phyloP scores from a whole-genome alignment of 2,797 vertebrate species.

The Diplodus puntazzo region DNA sequence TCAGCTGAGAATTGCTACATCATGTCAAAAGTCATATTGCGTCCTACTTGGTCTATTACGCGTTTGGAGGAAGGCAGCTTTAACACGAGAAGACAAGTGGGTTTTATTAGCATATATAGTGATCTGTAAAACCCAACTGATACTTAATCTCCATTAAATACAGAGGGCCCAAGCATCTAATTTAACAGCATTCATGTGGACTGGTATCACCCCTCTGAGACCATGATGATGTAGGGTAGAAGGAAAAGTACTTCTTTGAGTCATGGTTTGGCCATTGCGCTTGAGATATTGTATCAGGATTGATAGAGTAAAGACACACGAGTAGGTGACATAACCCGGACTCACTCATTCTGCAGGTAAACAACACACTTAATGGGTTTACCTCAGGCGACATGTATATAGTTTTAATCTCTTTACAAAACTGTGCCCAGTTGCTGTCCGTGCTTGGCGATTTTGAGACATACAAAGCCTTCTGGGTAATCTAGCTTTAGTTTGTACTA shows the following conservation, averaged over 20 bases:
- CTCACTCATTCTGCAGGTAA: conserved; percentile 12
- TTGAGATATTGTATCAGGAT: not conserved
- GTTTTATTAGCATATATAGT: not conserved
- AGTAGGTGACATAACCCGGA: not conserved
- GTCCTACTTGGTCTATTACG: not conserved
- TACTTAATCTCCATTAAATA: not conserved
- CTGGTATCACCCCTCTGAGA: not conserved
- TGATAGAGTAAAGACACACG: not conserved
- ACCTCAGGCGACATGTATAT: not conserved
- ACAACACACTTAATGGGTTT: conserved; percentile 12
- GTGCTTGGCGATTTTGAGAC: not conserved
- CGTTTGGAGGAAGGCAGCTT: not conserved
- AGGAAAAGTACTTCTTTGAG: not conserved
- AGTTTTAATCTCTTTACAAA: conserved; percentile 43
- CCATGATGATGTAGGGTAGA: not conserved
- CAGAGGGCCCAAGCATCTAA: not conserved
- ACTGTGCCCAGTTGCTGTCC: conserved; percentile 7
- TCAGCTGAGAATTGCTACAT: not conserved
- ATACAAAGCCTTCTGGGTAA: not conserved
- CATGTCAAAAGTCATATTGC: not conserved
- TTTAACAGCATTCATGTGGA: not conserved
- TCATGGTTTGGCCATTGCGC: not conserved
- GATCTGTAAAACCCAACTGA: not conserved
- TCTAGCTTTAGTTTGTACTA: not conserved
- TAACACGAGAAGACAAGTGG: not conserved